Conservation (phyloP, 2,888 invertebrate species). For the Tenodera sinensis region DNA sequence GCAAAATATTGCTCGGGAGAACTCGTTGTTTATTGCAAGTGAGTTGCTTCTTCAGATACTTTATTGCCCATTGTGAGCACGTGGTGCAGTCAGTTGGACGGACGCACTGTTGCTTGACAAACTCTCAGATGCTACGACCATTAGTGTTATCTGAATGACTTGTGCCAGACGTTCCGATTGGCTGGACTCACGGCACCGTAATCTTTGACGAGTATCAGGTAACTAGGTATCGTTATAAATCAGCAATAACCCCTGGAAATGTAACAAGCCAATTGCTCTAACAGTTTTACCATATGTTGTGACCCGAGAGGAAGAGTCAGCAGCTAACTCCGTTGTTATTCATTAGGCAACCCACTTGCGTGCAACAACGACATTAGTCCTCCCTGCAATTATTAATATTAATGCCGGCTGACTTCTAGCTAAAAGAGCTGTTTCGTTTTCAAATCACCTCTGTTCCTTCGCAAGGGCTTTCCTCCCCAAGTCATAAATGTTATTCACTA, state of each 20-base stretch:
- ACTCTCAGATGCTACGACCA: not conserved
- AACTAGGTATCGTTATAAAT: not conserved
- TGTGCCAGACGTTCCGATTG: not conserved
- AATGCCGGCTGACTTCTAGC: not conserved
- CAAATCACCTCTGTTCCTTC: not conserved
- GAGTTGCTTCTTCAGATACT: too few species aligned
- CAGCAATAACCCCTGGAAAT: not conserved
- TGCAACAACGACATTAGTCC: not conserved
- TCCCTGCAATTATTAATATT: not conserved
- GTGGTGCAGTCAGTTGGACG: too few species aligned
- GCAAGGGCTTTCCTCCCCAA: not conserved
- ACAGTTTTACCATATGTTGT: conserved; percentile 15
- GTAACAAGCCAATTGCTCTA: conserved; percentile 7
- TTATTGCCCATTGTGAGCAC: too few species aligned
- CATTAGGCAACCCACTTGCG: not conserved
- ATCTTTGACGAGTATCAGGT: not conserved
- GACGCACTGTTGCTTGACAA: too few species aligned
- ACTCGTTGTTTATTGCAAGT: too few species aligned
- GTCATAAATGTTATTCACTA: too few species aligned
- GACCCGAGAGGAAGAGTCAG: not conserved
- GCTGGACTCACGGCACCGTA: not conserved
- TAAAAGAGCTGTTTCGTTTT: too few species aligned
- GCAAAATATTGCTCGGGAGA: too few species aligned
- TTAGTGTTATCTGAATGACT: not conserved
- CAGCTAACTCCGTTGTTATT: not conserved